Base-by-base conservation (phyloP, 2,888 invertebrate genomes). In the Chesias legatella region DNA sequence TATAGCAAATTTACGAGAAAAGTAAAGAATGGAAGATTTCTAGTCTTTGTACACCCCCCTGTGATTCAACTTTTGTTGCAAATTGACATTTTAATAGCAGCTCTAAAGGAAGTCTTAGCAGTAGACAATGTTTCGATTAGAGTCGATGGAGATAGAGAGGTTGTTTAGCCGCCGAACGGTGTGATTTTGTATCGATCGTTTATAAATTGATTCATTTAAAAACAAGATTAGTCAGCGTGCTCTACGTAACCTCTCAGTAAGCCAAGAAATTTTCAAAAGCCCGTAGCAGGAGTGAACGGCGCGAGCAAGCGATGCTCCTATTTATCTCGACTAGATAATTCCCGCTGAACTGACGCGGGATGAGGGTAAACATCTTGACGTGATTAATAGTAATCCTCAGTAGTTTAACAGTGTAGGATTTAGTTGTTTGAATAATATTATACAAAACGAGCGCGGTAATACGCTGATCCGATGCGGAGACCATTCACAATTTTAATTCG, bases 281-380 rank as follows among this genome's bases (percentile, higher is more conserved):
- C 52, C 62, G 56, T 55, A 63, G 59, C 56, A 52, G 61, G 58
- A 63, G 60, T 65, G 73, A 71, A 69, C 63, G 56, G 67, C 60
- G 59, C 61, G 58, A 60, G 65, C 58, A 62, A 67, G 63, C 71
- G 71, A 68, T 67, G 67, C 72, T 69, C 57, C 73, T 79, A 79
- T 80, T 78, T 79, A 80, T 80, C 79, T 79, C 73, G 69, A 73
- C 76, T 67, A 77, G 79, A 81, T 81, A 81, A 81, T 78, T 81
- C 78, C 69, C 69, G 58, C 68, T 61, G 63, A 76, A 77, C 74
- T 79, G 78, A 79, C 81, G 70, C 63, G 63, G 75, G 81, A 82
- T 82, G 76, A 82, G 82, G 81, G 82, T 83, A 82, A 83, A 80
- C 82, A 82, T 79, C 81, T 80, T 81, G 80, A 74, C 79, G 79